Percentiles rank a stretch among this genome's conserved stretches.
phyloP scores from a whole-genome alignment of 1,140 invertebrate genomes.

The Doryteuthis pealeii region DNA sequence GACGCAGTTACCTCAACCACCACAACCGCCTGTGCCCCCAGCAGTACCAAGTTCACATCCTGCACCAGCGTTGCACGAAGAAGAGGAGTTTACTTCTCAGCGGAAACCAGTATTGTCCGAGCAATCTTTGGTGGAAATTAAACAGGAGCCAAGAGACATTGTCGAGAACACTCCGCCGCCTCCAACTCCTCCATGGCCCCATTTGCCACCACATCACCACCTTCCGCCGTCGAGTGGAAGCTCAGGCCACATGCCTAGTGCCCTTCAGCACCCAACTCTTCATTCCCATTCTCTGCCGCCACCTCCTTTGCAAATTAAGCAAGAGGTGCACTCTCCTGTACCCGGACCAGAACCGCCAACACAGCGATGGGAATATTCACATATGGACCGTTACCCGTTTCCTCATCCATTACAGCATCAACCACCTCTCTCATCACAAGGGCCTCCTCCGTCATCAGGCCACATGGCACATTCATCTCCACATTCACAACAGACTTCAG shows the following conservation, averaged over 20 bases:
- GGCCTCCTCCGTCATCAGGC: background rate
- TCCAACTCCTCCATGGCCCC: background rate
- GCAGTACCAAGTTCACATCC: background rate
- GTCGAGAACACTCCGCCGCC: constrained; percentile 1
- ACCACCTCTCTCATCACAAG: background rate
- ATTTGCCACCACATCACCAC: background rate
- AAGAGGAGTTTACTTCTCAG: constrained; percentile 1
- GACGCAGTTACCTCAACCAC: constrained; percentile 15
- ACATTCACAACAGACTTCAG: background rate
- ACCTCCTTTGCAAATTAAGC: background rate
- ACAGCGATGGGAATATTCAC: background rate
- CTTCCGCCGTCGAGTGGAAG: background rate
- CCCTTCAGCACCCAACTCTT: background rate
- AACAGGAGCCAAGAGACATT: constrained; percentile 7
- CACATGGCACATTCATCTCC: background rate
- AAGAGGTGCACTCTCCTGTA: background rate
- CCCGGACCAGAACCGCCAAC: background rate
- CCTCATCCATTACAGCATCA: background rate
- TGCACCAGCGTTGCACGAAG: background rate
- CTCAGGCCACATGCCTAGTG: background rate
- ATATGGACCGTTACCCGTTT: background rate
- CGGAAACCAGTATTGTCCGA: background rate
- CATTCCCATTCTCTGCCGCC: background rate
- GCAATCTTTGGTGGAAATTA: background rate
- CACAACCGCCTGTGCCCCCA: background rate